Evolutionary conservation across 2,797 vertebrate genomes (phyloP).

Genomic region (Peromyscus attwateri): DNA sequence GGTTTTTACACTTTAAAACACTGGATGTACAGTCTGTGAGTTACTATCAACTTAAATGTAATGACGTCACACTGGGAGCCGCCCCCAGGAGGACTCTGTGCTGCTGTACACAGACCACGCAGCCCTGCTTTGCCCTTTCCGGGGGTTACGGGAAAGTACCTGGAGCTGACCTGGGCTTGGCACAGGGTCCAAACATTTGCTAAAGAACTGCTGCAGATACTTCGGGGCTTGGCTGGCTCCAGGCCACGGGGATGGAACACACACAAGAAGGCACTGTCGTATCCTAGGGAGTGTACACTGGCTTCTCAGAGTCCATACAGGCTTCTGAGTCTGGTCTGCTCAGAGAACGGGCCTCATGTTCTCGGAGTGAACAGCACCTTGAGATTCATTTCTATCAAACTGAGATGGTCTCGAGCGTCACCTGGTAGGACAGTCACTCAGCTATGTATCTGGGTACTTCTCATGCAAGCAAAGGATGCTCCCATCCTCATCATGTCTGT

Average conservation of each 20-base stretch:
- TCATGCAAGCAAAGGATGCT: not conserved
- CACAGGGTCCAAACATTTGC: not conserved
- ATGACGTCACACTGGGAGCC: not conserved
- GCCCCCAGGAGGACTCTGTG: not conserved
- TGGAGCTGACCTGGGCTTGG: not conserved
- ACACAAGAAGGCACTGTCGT: not conserved
- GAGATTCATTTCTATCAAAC: constrained; percentile 5
- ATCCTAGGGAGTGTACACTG: not conserved
- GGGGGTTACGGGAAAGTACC: not conserved
- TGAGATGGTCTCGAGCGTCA: not conserved
- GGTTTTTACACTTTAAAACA: not conserved
- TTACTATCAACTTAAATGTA: constrained; percentile 9
- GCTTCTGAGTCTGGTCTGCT: not conserved
- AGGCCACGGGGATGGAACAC: not conserved
- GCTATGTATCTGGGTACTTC: not conserved
- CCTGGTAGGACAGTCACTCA: not conserved
- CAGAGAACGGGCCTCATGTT: not conserved
- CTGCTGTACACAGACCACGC: not conserved
- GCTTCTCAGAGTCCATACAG: not conserved
- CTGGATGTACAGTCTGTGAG: not conserved
- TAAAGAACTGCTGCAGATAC: not conserved
- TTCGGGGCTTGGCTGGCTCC: not conserved
- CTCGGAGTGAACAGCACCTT: not conserved
- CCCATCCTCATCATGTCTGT: not conserved
- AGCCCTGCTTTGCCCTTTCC: not conserved